Conservation (phyloP, 2,797 vertebrate species). For the Darevskia mixta region DNA sequence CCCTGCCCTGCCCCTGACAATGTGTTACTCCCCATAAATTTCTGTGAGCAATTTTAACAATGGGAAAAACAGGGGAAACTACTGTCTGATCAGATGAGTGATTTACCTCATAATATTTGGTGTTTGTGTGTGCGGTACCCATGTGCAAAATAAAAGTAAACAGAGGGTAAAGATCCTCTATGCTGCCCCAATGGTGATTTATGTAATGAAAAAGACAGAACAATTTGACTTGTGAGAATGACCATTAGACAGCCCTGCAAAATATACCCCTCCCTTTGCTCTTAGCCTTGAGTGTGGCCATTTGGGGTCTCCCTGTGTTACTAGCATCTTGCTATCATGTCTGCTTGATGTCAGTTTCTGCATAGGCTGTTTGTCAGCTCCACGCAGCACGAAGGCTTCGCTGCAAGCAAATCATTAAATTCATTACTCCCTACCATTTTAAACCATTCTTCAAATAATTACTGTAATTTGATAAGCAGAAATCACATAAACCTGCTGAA, state of each 20-base stretch:
- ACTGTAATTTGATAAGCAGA: slow-evolving; percentile 77
- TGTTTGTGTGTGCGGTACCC: not conserved
- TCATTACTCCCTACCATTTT: slow-evolving; percentile 75
- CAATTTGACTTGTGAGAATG: not conserved
- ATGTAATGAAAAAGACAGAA: not conserved
- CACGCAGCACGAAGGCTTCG: slow-evolving; percentile 57
- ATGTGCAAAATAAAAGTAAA: not conserved
- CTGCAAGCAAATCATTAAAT: slow-evolving; percentile 75
- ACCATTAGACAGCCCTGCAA: not conserved
- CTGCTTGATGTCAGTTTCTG: slow-evolving; percentile 9
- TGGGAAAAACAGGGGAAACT: not conserved
- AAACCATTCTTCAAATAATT: slow-evolving; percentile 78
- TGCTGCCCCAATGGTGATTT: not conserved
- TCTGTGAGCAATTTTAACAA: not conserved
- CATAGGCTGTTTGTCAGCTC: slow-evolving; percentile 36
- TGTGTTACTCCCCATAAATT: not conserved
- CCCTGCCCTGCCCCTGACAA: not conserved
- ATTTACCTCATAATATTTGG: not conserved
- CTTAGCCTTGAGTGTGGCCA: not conserved
- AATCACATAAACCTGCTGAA: slow-evolving; percentile 76
- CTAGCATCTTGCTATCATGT: not conserved
- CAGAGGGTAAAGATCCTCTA: not conserved
- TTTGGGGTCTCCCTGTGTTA: not conserved
- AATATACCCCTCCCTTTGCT: not conserved
- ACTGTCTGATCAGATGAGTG: not conserved